Base-by-base conservation (phyloP, 2,113 vertebrate species). In the Strix aluco region DNA sequence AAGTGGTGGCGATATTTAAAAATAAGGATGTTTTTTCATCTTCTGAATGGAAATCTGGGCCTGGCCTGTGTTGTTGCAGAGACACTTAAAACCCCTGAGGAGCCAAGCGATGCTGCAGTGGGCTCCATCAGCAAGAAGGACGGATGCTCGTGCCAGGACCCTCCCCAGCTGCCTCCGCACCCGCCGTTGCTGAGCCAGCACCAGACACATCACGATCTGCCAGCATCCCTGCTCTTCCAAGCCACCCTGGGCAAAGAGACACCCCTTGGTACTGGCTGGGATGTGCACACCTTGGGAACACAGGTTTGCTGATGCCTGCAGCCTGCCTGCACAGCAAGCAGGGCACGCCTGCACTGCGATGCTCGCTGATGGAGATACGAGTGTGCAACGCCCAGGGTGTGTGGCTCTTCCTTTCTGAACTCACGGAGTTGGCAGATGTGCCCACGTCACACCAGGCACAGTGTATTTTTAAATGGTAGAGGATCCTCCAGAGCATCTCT, bases 311-410 rank as follows among this genome's bases (percentile, higher is more conserved):
- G 4, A 14, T 47, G 47, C 30, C 32, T 32, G 26, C 46, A 25
- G 59, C 54, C 15, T 18, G 23, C 25, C 5, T 12, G 25, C 5
- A 6, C 20, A 54, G 47, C 34, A 8, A 38, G 49, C 80, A 71
- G 32, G 40, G 38, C 38, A 21, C 30, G 42, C 30, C 65, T 7
- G 2, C 0, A 0, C 13, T 5, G 54, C 2, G 2, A 1, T 10
- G 47, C 36, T 20, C 22, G 49, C 25, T 5, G 16, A 10, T 27
- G 42, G 38, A 38, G 21, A 57, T 2, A 8, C 0, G 10, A 52
- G 12, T 1, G 2, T 46, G 34, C 30, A 12, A 12, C 0, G 0
- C 14, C 16, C 0, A 0, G 16, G 5, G 20, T 8, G 4, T 15
- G 2, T 5, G 11, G 29, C 36, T 62, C 63, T 32, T 13, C 6